phyloP scores from a whole-genome alignment of 2,797 vertebrate genomes.

The Kryptolebias ocellatus region DNA sequence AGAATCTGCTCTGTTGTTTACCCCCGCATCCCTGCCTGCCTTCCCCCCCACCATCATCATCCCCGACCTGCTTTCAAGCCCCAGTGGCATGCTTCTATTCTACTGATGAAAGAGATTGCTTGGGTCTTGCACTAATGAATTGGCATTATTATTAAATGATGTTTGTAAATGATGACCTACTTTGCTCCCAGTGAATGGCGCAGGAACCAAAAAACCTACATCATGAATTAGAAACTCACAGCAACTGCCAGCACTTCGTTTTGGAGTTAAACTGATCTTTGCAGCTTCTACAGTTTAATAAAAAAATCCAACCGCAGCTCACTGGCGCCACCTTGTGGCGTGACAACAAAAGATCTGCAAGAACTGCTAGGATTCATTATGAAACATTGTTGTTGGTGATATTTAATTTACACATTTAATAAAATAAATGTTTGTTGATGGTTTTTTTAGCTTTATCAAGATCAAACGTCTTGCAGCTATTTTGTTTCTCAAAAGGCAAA shows the following conservation, averaged over 20 bases:
- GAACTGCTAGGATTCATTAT: not conserved
- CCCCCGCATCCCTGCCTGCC: slow-evolving; percentile 18
- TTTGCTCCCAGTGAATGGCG: slow-evolving; percentile 67
- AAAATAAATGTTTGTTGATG: not conserved
- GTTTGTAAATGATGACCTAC: slow-evolving; percentile 81
- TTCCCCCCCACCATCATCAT: slow-evolving; percentile 9
- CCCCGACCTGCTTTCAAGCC: slow-evolving; percentile 63
- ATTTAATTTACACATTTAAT: not conserved
- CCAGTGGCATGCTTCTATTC: slow-evolving; percentile 68
- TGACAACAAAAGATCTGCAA: not conserved
- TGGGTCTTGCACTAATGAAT: slow-evolving; percentile 79
- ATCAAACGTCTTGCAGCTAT: not conserved
- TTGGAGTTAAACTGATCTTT: slow-evolving; percentile 39
- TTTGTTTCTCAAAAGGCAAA: slow-evolving; percentile 19
- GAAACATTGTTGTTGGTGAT: not conserved
- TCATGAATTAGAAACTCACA: slow-evolving; percentile 62
- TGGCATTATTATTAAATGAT: slow-evolving; percentile 84
- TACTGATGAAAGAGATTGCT: slow-evolving; percentile 79
- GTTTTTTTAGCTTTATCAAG: not conserved
- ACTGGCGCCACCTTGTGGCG: slow-evolving; percentile 66
- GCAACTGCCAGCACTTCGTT: slow-evolving; percentile 36
- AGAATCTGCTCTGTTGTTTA: slow-evolving; percentile 59
- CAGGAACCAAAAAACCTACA: slow-evolving; percentile 64
- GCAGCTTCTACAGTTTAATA: slow-evolving; percentile 12
- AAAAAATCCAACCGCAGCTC: slow-evolving; percentile 55